A percentile compares a stretch with the other conserved stretches of the same genome.
Evolutionary conservation across 2,113 vertebrate species (phyloP).

Genomic region (Rhegmatorhina hoffmannsi): DNA sequence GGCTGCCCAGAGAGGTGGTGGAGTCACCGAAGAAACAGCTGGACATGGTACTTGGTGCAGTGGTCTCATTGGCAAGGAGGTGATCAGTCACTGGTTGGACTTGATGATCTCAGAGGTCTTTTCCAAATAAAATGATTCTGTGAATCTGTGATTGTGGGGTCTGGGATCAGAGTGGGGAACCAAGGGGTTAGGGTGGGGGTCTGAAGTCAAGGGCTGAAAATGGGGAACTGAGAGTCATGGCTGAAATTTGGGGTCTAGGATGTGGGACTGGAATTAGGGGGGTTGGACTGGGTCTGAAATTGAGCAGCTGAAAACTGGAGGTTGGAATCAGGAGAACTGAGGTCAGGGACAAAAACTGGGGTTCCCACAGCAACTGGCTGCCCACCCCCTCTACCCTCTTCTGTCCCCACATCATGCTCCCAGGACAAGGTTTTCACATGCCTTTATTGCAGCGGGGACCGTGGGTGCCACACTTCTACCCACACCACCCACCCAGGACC

Average conservation of each 20-base stretch:
- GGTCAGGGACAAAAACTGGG: background rate
- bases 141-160: background rate
- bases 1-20: background rate
- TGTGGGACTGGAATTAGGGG: background rate
- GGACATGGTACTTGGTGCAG: background rate
- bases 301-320: background rate
- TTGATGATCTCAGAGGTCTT: background rate
- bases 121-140: background rate
- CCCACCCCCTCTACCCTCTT: too few relatives aligned
- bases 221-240: background rate
- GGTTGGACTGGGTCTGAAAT: background rate
- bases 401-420: background rate
- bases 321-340: background rate
- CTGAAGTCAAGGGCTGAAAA: background rate
- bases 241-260: background rate
- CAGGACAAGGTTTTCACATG: background rate
- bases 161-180: background rate
- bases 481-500: background rate
- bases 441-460: background rate
- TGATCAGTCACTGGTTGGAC: background rate
- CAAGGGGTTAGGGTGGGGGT: background rate
- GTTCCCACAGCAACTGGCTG: accelerated
- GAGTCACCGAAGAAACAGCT: background rate
- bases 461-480: accelerated
- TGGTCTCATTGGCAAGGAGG: background rate